Conservation (phyloP, 2,113 vertebrate species). For the Oreochromis niloticus region DNA sequence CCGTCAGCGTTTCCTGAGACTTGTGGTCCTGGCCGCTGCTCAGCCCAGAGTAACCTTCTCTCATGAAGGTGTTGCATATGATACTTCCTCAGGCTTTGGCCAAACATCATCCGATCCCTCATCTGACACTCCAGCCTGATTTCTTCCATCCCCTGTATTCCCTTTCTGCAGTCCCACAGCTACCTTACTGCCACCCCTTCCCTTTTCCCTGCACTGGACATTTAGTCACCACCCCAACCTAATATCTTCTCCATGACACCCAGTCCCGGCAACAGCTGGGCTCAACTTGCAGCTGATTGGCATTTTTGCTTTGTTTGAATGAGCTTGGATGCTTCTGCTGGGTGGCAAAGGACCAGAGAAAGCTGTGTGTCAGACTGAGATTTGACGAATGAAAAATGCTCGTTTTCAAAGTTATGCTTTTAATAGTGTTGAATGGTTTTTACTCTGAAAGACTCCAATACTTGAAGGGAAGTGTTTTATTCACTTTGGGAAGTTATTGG, state of each 20-base stretch:
- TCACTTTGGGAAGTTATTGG: background rate
- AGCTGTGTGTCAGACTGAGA: background rate
- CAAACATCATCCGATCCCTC: conserved; percentile 68
- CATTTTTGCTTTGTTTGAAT: conserved; percentile 50
- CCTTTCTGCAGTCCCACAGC: conserved; percentile 16
- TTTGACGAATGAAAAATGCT: background rate
- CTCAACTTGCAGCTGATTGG: conserved; percentile 67
- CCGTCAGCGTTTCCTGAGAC: conserved; percentile 46
- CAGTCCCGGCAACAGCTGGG: conserved; percentile 51
- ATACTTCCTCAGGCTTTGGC: conserved; percentile 73
- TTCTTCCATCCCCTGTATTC: conserved; percentile 43
- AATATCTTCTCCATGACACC: conserved; percentile 13
- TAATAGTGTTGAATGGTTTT: background rate
- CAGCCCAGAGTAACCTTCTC: conserved; percentile 64
- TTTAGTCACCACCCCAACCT: conserved; percentile 5
- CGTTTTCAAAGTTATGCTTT: background rate
- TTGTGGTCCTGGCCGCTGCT: conserved; percentile 39
- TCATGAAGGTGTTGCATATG: conserved; percentile 67
- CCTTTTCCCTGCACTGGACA: conserved; percentile 24
- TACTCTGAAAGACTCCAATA: background rate
- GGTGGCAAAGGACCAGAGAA: background rate
- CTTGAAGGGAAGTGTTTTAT: background rate
- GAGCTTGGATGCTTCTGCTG: conserved; percentile 6
- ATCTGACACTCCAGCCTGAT: conserved; percentile 42
- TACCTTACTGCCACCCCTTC: background rate